These are phyloP conservation scores for Cydia amplana DNA, from an alignment of 1,140 invertebrate species.

Conservation along the genomic window DNA sequence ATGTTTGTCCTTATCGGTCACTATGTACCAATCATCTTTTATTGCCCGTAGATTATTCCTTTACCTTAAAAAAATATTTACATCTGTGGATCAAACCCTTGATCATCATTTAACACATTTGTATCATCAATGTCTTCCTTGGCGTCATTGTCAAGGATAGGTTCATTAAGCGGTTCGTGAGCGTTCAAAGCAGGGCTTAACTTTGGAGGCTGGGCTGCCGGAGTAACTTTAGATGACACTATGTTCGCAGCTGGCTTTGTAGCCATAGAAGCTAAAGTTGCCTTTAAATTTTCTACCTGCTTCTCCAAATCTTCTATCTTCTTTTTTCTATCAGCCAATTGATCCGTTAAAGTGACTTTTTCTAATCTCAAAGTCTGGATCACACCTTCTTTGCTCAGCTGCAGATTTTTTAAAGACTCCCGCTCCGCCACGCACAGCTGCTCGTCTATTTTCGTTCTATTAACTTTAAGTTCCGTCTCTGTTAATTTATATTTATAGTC, in stretches of 20 bases:
- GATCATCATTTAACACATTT: slow-evolving; percentile 66
- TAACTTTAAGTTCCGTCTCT: slow-evolving; percentile 63
- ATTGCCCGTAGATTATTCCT: background rate
- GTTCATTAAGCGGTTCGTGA: slow-evolving; percentile 64
- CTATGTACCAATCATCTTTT: background rate
- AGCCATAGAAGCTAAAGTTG: slow-evolving; percentile 65
- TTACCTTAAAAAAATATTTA: slow-evolving; percentile 22
- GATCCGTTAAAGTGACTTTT: slow-evolving; percentile 61
- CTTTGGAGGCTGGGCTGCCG: slow-evolving; percentile 66
- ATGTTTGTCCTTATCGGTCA: background rate
- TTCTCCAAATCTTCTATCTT: slow-evolving; percentile 67
- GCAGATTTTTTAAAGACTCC: slow-evolving; percentile 68
- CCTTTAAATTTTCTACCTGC: slow-evolving; percentile 62
- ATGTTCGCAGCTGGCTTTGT: slow-evolving; percentile 51
- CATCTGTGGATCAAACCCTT: slow-evolving; percentile 64
- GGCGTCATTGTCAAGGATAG: slow-evolving; percentile 69
- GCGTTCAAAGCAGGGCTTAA: slow-evolving; percentile 63
- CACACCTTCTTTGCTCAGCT: slow-evolving; percentile 65
- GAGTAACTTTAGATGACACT: slow-evolving; percentile 59
- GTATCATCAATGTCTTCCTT: slow-evolving; percentile 72
- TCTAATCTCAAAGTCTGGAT: slow-evolving; percentile 68
- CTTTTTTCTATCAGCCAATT: slow-evolving; percentile 62
- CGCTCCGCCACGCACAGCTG: slow-evolving; percentile 70
- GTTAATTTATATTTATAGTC: slow-evolving; percentile 54
- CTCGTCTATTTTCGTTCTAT: slow-evolving; percentile 60